Percentiles rank a stretch among this genome's conserved stretches.
phyloP scores from a whole-genome alignment of 2,113 vertebrate species.

The Ciconia maguari region DNA sequence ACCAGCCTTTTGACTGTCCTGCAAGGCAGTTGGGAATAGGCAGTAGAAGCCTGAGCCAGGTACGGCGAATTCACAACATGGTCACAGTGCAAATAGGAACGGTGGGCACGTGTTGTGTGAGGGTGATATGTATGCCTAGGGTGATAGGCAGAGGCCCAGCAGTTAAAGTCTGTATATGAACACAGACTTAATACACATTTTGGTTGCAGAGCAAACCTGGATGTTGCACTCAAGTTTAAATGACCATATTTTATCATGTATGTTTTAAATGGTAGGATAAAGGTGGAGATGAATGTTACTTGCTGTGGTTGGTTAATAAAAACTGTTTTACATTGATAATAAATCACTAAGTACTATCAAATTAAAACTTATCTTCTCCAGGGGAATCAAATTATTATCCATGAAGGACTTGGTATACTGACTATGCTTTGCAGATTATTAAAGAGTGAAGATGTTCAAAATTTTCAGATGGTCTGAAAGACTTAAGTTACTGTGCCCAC shows the following conservation, averaged over 20 bases:
- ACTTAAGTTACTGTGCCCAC: not conserved
- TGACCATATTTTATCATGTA: not conserved
- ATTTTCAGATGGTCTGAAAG: not conserved
- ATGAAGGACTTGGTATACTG: not conserved
- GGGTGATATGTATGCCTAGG: rapidly evolving
- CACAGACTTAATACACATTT: not conserved
- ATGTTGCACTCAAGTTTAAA: not conserved
- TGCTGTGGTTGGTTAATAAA: not conserved
- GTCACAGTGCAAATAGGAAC: not conserved
- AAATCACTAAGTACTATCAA: not conserved
- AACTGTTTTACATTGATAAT: not conserved
- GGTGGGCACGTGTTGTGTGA: not conserved
- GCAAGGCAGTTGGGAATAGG: not conserved
- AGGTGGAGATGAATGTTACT: not conserved
- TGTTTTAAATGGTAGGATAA: not conserved
- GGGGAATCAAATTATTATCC: not conserved
- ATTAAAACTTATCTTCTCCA: not conserved
- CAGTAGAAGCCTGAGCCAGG: not conserved
- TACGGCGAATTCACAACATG: not conserved
- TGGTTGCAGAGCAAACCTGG: not conserved
- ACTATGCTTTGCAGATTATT: not conserved
- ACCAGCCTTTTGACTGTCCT: not conserved
- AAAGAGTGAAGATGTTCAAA: not conserved
- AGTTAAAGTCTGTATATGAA: not conserved
- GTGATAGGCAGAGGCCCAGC: not conserved